phyloP scores from a whole-genome alignment of 2,797 vertebrate species.

The Neoniphon sammara region DNA sequence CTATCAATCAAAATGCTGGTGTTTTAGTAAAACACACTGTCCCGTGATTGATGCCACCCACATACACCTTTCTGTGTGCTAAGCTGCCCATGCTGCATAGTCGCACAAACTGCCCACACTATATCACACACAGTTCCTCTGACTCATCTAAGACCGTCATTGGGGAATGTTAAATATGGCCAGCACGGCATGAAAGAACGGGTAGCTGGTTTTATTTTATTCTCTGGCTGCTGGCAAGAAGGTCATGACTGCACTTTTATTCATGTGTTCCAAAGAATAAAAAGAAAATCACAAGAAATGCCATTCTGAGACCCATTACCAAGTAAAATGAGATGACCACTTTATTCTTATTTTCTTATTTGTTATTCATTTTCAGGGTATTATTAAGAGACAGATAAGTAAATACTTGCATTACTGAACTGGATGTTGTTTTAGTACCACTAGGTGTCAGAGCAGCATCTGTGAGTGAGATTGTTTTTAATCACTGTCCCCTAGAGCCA shows the following conservation, averaged over 20 bases:
- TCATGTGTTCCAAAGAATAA: not conserved
- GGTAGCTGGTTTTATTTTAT: not conserved
- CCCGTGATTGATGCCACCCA: slow-evolving; percentile 54
- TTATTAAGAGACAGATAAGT: not conserved
- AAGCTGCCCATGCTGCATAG: slow-evolving; percentile 12
- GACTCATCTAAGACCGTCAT: slow-evolving; percentile 50
- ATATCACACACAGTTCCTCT: slow-evolving; percentile 49
- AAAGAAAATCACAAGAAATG: not conserved
- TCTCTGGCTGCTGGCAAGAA: not conserved
- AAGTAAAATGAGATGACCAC: not conserved
- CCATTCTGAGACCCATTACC: not conserved
- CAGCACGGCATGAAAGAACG: not conserved
- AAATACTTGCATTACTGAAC: not conserved
- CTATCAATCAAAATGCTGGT: slow-evolving; percentile 38
- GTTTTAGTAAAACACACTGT: slow-evolving; percentile 27
- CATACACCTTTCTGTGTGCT: slow-evolving; percentile 35
- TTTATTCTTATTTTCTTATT: not conserved
- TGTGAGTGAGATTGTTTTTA: slow-evolving; percentile 16
- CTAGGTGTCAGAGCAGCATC: slow-evolving; percentile 75
- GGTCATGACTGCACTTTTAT: too few relatives aligned
- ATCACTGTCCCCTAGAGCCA: slow-evolving; percentile 20
- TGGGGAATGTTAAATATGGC: slow-evolving; percentile 19
- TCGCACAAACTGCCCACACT: slow-evolving; percentile 39
- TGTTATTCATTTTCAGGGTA: not conserved
- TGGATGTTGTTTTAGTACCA: slow-evolving; percentile 48